Percentiles rank a stretch among this genome's conserved stretches.
Conservation (phyloP, 2,113 vertebrate species). For the Pica pica region DNA sequence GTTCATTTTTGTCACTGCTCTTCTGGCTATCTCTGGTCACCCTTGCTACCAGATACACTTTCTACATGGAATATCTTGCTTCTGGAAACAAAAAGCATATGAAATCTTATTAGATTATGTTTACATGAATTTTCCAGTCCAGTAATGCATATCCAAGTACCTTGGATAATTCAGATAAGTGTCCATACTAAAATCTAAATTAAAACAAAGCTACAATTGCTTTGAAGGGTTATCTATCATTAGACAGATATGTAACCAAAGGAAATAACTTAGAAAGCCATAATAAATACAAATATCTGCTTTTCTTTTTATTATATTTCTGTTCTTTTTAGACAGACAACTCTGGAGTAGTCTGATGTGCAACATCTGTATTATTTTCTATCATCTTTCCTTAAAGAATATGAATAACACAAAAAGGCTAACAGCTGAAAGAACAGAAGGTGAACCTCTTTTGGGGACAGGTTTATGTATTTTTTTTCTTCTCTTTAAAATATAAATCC, state of each 20-base stretch:
- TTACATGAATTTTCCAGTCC: slow-evolving; percentile 27
- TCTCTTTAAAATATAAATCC: not conserved
- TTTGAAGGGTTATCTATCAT: not conserved
- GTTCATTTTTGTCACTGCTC: not conserved
- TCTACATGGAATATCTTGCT: not conserved
- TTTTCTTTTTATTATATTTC: not conserved
- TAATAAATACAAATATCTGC: not conserved
- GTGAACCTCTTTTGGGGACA: not conserved
- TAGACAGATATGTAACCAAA: not conserved
- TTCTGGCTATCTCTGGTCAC: not conserved
- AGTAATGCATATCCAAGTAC: slow-evolving; percentile 1
- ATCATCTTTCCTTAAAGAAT: not conserved
- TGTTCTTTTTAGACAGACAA: not conserved
- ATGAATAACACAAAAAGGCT: not conserved
- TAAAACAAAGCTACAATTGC: not conserved
- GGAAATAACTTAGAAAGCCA: not conserved
- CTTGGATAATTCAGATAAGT: not conserved
- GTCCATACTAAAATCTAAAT: not conserved
- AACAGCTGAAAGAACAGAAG: not conserved
- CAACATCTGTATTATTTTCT: not conserved
- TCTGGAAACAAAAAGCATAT: not conserved
- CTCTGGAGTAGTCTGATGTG: not conserved
- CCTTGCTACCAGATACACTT: not conserved
- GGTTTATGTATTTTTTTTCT: not conserved
- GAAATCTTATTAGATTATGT: not conserved